phyloP scores from a whole-genome alignment of 1,140 invertebrate genomes.

The Antheraea mylitta region DNA sequence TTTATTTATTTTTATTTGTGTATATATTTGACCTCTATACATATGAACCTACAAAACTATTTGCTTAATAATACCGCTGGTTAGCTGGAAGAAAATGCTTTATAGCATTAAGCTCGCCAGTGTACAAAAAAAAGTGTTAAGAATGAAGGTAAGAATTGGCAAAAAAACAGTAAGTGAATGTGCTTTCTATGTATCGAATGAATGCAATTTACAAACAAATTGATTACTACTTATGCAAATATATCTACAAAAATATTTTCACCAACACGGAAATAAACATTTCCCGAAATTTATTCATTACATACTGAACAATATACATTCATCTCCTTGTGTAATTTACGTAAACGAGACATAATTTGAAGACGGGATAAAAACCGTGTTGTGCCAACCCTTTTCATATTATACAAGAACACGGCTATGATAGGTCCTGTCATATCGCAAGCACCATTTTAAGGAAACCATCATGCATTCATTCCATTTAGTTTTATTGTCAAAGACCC shows the following conservation, averaged over 20 bases:
- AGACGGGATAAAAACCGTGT: constrained; percentile 31
- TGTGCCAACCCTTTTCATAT: constrained; percentile 49
- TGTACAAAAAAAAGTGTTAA: no score
- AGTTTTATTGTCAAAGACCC: constrained; percentile 74
- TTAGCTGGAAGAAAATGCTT: no score
- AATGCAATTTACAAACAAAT: no score
- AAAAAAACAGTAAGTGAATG: no score
- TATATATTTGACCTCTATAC: no score
- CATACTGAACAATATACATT: constrained; percentile 24
- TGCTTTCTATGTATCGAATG: no score
- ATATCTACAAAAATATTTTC: neutral
- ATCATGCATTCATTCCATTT: constrained; percentile 75
- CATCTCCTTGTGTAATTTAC: constrained; percentile 36
- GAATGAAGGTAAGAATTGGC: no score
- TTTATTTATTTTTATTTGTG: no score
- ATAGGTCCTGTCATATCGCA: constrained; percentile 59
- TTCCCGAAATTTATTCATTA: neutral
- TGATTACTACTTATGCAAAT: neutral
- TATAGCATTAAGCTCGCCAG: no score
- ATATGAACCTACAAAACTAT: no score
- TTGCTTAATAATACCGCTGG: no score
- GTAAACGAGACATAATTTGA: neutral
- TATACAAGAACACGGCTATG: constrained; percentile 49
- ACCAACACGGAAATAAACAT: neutral
- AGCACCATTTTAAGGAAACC: constrained; percentile 59